A percentile compares a stretch with the other conserved stretches of the same genome.
Conservation (phyloP, 1,140 invertebrate species). For the Zaprionus lachaisei region DNA sequence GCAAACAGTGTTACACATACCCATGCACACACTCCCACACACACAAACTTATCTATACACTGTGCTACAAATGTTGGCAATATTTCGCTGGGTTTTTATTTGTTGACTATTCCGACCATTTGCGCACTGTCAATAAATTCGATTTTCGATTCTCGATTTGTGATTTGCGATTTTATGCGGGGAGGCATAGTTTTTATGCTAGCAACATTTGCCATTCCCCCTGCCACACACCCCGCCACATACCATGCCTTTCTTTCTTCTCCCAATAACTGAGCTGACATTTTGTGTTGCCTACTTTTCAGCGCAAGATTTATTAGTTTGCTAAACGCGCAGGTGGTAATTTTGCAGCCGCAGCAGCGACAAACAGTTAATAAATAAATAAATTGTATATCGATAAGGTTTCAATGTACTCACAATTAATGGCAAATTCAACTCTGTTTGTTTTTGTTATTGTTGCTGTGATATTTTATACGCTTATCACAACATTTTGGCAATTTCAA, state of each 20-base stretch:
- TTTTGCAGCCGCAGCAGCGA: constrained; percentile 66
- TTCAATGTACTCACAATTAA: constrained; percentile 15
- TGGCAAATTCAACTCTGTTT: background rate
- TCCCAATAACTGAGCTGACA: constrained; percentile 40
- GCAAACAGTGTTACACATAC: constrained; percentile 49
- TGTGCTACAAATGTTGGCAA: constrained; percentile 46
- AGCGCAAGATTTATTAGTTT: constrained; percentile 70
- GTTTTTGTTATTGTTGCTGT: background rate
- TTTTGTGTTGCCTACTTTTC: constrained; percentile 52
- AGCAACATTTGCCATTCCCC: background rate
- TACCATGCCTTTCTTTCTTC: background rate
- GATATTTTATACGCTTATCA: constrained; percentile 36
- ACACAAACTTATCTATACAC: constrained; percentile 32
- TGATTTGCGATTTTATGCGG: constrained; percentile 58
- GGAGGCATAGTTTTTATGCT: constrained; percentile 56
- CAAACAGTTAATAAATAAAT: constrained; percentile 78
- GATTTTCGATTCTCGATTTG: constrained; percentile 68
- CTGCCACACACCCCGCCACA: background rate
- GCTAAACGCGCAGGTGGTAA: constrained; percentile 70
- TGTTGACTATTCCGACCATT: constrained; percentile 69
- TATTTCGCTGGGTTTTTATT: constrained; percentile 64
- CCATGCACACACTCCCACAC: constrained; percentile 21
- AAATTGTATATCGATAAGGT: constrained; percentile 14
- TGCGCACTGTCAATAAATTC: constrained; percentile 79
- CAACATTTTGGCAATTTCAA: constrained; percentile 50